A percentile compares a stretch with the other conserved stretches of the same genome.
phyloP scores from a whole-genome alignment of 2,113 vertebrate species.

The Serinus canaria region DNA sequence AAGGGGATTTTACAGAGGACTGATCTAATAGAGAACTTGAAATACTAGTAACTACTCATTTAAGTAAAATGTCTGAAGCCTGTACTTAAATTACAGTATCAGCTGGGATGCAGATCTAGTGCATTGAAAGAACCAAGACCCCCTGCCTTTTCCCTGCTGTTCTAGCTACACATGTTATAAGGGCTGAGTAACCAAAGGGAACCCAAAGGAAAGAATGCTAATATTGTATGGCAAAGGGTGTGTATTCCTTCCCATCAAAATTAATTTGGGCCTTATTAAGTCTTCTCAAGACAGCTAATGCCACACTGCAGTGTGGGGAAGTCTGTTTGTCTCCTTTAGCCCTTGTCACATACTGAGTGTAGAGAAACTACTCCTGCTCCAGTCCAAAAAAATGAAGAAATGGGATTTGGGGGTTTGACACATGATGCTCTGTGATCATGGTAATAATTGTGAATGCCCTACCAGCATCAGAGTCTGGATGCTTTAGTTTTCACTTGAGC shows the following conservation, averaged over 20 bases:
- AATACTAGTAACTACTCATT: neutral
- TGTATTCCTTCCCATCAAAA: neutral
- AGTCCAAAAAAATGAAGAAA: neutral
- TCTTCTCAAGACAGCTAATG: neutral
- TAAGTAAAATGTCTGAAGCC: neutral
- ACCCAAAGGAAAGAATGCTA: neutral
- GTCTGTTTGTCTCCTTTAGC: neutral
- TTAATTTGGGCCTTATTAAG: neutral
- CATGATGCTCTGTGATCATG: fast-evolving
- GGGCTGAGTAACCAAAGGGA: neutral
- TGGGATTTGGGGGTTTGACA: neutral
- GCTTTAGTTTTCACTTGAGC: neutral
- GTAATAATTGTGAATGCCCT: neutral
- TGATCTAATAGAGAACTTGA: neutral
- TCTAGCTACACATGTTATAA: neutral
- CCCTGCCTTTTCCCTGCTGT: neutral
- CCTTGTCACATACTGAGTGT: neutral
- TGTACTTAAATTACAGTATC: neutral
- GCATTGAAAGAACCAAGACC: neutral
- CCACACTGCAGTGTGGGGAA: neutral
- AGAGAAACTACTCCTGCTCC: neutral
- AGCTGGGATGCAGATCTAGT: neutral
- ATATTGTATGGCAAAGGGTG: neutral
- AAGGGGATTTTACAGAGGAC: neutral
- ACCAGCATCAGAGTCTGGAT: neutral